phyloP scores from a whole-genome alignment of 2,888 invertebrate genomes.

The Holacanthella duospinosa region DNA sequence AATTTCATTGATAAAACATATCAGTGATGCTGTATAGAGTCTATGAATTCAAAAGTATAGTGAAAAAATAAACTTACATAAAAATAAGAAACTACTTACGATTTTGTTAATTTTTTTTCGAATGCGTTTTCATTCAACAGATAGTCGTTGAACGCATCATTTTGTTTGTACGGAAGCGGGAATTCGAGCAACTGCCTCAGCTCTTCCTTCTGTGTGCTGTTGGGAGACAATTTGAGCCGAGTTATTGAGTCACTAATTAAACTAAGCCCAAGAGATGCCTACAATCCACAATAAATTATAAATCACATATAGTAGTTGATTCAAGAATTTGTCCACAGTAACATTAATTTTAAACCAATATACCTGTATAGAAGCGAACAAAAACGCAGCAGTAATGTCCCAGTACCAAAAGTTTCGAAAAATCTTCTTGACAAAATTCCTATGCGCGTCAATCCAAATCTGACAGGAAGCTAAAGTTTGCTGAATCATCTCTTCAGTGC shows the following conservation, averaged over 20 bases:
- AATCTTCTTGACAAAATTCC: slow-evolving; percentile 30
- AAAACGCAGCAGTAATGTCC: slow-evolving; percentile 30
- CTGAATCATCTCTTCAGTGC: slow-evolving; percentile 4
- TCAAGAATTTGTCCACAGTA: too few relatives aligned
- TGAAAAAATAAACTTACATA: not conserved
- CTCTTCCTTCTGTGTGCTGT: not conserved
- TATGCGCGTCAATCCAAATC: slow-evolving; percentile 30
- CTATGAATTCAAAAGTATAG: not conserved
- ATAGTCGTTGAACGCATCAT: not conserved
- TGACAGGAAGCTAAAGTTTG: slow-evolving; percentile 18
- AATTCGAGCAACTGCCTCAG: slow-evolving; percentile 18
- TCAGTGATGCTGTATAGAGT: not conserved
- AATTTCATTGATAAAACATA: slow-evolving; percentile 57
- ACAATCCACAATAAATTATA: not conserved
- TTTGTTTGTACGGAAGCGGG: slow-evolving; percentile 18
- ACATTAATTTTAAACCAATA: slow-evolving; percentile 10
- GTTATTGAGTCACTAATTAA: not conserved
- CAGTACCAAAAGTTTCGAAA: slow-evolving; percentile 34
- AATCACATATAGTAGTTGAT: too few relatives aligned
- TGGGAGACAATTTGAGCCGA: not conserved
- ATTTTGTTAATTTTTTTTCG: not conserved
- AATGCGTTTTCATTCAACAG: not conserved
- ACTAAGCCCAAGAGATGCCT: slow-evolving; percentile 8
- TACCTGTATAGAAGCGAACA: slow-evolving; percentile 29
- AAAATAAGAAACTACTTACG: not conserved